Evolutionary conservation across 1,140 invertebrate species (phyloP).

Genomic region (Pogonognathellus flavescens): DNA sequence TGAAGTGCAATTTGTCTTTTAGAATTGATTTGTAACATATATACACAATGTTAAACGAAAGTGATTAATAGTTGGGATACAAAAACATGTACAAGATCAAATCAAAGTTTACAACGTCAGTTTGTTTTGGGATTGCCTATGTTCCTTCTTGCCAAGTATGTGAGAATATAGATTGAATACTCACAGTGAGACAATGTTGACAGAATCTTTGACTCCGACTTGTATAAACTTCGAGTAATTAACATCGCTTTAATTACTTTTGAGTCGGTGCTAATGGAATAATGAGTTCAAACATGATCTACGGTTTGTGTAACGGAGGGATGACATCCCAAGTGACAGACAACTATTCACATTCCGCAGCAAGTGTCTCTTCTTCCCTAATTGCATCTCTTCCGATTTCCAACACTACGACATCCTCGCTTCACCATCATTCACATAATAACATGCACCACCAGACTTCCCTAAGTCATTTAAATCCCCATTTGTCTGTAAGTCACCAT

Average conservation of each 20-base stretch:
- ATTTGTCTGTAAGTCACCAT: constrained; percentile 25
- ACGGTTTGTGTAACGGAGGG: constrained; percentile 63
- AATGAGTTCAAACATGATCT: constrained; percentile 66
- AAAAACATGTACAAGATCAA: background rate
- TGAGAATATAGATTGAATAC: background rate
- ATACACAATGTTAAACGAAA: background rate
- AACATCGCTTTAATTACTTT: background rate
- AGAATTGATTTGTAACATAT: background rate
- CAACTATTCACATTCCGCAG: constrained; percentile 32
- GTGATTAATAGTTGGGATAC: background rate
- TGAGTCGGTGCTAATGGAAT: constrained; percentile 42
- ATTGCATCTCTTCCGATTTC: constrained; percentile 48
- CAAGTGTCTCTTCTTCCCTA: constrained; percentile 45
- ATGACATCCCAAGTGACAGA: constrained; percentile 64
- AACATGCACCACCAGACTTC: constrained; percentile 41
- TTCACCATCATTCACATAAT: constrained; percentile 32
- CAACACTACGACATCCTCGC: constrained; percentile 44
- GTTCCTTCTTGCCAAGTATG: too few relatives aligned
- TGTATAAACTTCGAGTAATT: constrained; percentile 25
- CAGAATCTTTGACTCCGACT: background rate
- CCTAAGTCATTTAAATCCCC: constrained; percentile 17
- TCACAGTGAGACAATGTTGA: background rate
- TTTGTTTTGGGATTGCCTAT: background rate
- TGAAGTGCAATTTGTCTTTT: background rate
- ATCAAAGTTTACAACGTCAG: background rate